Base-by-base conservation (phyloP, 2,888 invertebrate genomes). In the Epistrophella euchroma region DNA sequence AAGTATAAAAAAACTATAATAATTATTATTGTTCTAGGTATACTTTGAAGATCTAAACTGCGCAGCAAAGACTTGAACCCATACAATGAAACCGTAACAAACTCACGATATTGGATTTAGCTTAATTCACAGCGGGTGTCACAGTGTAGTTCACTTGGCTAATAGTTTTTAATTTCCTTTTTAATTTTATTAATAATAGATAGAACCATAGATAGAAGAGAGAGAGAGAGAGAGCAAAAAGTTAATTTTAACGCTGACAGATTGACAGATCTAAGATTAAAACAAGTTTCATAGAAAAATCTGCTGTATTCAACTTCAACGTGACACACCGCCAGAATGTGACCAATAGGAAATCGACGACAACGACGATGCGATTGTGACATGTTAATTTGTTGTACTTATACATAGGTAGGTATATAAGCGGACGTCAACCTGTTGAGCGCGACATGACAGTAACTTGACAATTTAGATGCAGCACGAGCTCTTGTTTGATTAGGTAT, bases 301-400 rank as follows among this genome's bases (percentile, higher is more conserved):
- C 32, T 15, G 32, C 50, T 84, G 66, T 19, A 40, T 37, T 52
- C n/a, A 50, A 37, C 7, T 68, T 64, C 35, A 74, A n/a, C 50
- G 58, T 22, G 80, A 74, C 84, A 84, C 84, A 84, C 83, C 83
- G 74, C 79, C 74, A 40, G 50, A 74, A 11, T 45, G 25, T 79
- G 25, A n/a, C 83, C 83, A 84, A 79, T 84, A 25, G 60, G 7
- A 74, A 78, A 55, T 52, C 52, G 9, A n/a, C 52, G 25, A 28
- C 47, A 10, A n/a, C 78, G 37, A 50, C 9, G 25, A 22, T 10
- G 2, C 10, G 0, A 52, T 50, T 11, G 5, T 22, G 50, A 45
- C 17, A 45, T 45, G 45, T 45, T 45, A 45, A 45, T 3, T 45
- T 45, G 45, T 17, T 19, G 10, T 19, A n/a, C 4, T 0, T 11